Evolutionary conservation across 2,888 invertebrate species (phyloP), one percentile per base, ranked within the genome.

Genomic region (Apamea epomidion): DNA sequence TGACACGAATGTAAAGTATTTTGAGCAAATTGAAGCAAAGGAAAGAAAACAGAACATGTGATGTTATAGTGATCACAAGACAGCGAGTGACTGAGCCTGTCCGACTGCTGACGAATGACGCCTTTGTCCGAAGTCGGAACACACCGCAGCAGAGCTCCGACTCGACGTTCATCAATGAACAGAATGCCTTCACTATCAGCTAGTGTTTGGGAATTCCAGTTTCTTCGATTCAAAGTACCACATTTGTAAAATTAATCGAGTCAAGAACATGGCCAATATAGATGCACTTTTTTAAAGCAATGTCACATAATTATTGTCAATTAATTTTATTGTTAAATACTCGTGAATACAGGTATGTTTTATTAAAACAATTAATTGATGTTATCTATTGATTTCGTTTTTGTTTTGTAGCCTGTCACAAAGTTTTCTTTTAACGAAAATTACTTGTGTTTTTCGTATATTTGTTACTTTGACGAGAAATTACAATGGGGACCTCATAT

Each of bases 231-330:
- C 7, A 45, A 45, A 79, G 12, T 10, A 37, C 5, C 16, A 45
- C 21, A 32, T 18, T 51, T 32, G 10, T 16, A 16, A 25, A 29
- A 74, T 32, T n/a, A 1, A 60, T n/a, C 7, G 18, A 21, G 8
- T 32, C 16, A 29, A 54, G 18, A 21, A 37, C n/a, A 51, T n/a
- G n/a, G 60, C 62, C 16, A 42, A 58, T 78, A 73, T 37, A 78
- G 21, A 54, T 21, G 54, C 84, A 72, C 54, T 84, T 18, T 42
- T 58, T 25, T 16, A 42, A 48, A 48, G 18, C 14, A 65, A 65
- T 16, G 21, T 10, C 42, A 70, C 37, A 10, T n/a, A 21, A 16
- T 32, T 64, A 25, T 32, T 37, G 25, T 12, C 18, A 48, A 25
- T 14, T 25, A 29, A 32, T 32, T 42, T 7, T 42, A n/a, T 37